Evolutionary conservation across 1,140 invertebrate genomes (phyloP), one percentile per base, ranked within the genome.

Genomic region (Melipona quadrifasciata): DNA sequence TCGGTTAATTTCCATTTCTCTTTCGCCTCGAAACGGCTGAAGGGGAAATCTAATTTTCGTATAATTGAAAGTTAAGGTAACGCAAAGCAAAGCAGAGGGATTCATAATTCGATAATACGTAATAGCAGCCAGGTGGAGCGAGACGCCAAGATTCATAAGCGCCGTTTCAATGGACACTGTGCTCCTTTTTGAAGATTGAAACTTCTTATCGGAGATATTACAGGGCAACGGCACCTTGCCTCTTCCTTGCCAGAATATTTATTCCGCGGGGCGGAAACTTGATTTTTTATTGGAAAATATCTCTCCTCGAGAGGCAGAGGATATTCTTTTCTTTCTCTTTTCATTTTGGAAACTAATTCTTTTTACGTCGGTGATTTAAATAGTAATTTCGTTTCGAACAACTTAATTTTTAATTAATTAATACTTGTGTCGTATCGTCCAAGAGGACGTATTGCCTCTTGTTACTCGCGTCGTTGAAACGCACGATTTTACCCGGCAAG

Each of bases 41-140:
- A 31, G 51, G 72, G 51, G 51, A 55, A 74, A 55, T 55, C 72
- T 55, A 74, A 55, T 55, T n/a, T 11, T 31, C 17, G 72, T 19
- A 27, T 74, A 74, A 74, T 55, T 74, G 72, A 74, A 74, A 74
- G 72, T 74, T 74, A 53, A 74, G 51, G 47, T 31, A 74, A 74
- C 51, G 27, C 27, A 31, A 74, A 74, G 72, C 72, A 55, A 55
- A 53, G 27, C 27, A 21, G 72, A 74, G 72, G 27, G 72, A 74
- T 55, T 74, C 51, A 19, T 74, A 74, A 74, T 74, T 74, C 10
- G 51, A 55, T 74, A 74, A 55, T 55, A 21, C 72, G 51, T 73
- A 73, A 74, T 55, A 55, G 51, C 51, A 55, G 51, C 0, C 17
- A 55, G 39, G 72, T 31, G 72, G 72, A 74, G 31, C 72, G 72